A percentile compares a stretch with the other conserved stretches of the same genome.
phyloP scores from a whole-genome alignment of 64 coral and sea anemone species.

The Montipora cactus region DNA sequence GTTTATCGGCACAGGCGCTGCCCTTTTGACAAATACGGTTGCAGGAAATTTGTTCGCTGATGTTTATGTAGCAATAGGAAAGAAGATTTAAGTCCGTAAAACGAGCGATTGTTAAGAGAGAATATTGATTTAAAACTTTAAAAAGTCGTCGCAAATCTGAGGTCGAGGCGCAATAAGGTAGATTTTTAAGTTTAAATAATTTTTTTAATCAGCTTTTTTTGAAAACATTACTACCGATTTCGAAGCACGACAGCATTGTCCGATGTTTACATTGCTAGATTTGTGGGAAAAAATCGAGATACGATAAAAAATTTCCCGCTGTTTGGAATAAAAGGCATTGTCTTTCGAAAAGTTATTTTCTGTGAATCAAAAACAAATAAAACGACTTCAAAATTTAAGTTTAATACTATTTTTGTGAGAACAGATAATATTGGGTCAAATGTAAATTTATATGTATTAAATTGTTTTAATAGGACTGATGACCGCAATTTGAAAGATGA shows the following conservation, averaged over 20 bases:
- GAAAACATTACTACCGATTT: neutral
- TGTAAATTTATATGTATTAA: no score
- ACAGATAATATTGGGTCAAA: no score
- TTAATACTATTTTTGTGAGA: no score
- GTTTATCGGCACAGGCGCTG: conserved; percentile 7
- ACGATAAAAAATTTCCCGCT: conserved; percentile 14
- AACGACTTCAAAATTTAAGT: neutral
- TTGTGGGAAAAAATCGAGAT: neutral
- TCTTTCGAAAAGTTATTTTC: neutral
- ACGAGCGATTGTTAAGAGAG: neutral
- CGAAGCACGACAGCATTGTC: neutral
- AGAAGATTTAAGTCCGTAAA: conserved; percentile 52
- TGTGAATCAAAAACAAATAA: neutral
- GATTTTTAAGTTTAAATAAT: no score
- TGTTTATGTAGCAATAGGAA: neutral
- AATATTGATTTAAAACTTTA: neutral
- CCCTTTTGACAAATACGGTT: neutral
- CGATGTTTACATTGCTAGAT: neutral
- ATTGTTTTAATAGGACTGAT: no score
- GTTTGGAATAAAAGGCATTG: neutral
- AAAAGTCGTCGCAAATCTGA: no score
- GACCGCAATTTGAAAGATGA: no score
- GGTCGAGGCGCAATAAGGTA: no score
- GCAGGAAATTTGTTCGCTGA: neutral
- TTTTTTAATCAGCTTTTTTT: no score